Base-by-base conservation (phyloP, 2,888 invertebrate species). In the Apamea epomidion region DNA sequence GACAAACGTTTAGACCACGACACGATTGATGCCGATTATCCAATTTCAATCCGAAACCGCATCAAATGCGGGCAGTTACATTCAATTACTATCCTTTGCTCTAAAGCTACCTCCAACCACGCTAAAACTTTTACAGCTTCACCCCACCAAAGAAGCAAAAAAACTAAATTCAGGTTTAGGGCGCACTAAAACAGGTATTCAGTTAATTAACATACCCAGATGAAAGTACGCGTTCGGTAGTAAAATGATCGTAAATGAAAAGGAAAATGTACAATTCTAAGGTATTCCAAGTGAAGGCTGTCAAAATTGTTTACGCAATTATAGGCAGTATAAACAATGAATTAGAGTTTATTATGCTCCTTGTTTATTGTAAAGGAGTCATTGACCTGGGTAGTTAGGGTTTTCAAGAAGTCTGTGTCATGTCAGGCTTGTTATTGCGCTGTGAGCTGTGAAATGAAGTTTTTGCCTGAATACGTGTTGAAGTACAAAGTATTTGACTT, bases 191-290 rank as follows among this genome's bases (percentile, higher is more conserved):
- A 68, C 70, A 54, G 74, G 82, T 85, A 82, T 80, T 65, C 70
- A 37, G 60, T 80, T 82, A 78, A 87, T 89, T 84, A 84, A 87
- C 37, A 87, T 84, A 80, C 80, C 74, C 71, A 58, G 70, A 60
- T 79, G 80, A 85, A 88, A 81, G 72, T 68, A 78, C 74, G n/a
- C 71, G 48, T 77, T 68, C 25, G 67, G 76, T 74, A 76, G 51
- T 87, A 88, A 88, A 88, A 87, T 65, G 37, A 78, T 85, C 85
- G 85, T 85, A 84, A 87, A 88, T 62, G 58, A 77, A 83, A 84
- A 81, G 69, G 74, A 88, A 88, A 80, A 84, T 72, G 42, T 48
- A 54, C 48, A 81, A 82, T 81, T 76, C 73, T 78, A 58, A 68
- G 79, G 77, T 64, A 77, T 84, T 74, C 75, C 62, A 78, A 62